Conservation (phyloP, 1,140 invertebrate species). For the Microplitis mediator region DNA sequence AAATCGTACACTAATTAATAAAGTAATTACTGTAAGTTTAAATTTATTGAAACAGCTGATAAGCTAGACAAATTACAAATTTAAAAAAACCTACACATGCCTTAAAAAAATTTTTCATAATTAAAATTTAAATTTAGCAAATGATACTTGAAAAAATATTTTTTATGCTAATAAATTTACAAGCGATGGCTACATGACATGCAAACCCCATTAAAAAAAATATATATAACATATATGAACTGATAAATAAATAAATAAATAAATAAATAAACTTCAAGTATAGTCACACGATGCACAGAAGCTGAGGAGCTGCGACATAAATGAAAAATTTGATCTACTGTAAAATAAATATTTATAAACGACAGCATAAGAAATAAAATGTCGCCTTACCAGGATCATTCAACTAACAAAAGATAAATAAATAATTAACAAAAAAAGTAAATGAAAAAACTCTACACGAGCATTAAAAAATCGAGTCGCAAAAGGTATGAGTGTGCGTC, state of each 20-base stretch:
- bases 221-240: too few species aligned
- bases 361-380: constrained; percentile 18
- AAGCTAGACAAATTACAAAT: too few species aligned
- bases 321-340: too few species aligned
- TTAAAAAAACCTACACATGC: too few species aligned
- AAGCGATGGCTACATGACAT: too few species aligned
- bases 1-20: constrained; percentile 3
- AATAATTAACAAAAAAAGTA: constrained; percentile 17
- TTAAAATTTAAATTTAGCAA: background rate
- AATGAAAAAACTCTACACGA: constrained; percentile 46
- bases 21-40: background rate
- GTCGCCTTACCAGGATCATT: constrained; percentile 36
- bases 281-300: too few species aligned
- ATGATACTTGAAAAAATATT: background rate
- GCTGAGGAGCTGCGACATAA: too few species aligned
- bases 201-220: too few species aligned
- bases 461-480: constrained; percentile 54
- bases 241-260: too few species aligned
- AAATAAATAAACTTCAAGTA: too few species aligned
- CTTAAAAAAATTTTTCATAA: too few species aligned
- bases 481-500: constrained; percentile 60
- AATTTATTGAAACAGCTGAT: background rate
- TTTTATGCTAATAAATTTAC: too few species aligned
- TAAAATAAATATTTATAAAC: background rate
- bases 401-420: constrained; percentile 28